Evolutionary conservation across 2,797 vertebrate genomes (phyloP), one percentile per base, ranked within the genome.

Genomic region (Halcyon chelicuti): DNA sequence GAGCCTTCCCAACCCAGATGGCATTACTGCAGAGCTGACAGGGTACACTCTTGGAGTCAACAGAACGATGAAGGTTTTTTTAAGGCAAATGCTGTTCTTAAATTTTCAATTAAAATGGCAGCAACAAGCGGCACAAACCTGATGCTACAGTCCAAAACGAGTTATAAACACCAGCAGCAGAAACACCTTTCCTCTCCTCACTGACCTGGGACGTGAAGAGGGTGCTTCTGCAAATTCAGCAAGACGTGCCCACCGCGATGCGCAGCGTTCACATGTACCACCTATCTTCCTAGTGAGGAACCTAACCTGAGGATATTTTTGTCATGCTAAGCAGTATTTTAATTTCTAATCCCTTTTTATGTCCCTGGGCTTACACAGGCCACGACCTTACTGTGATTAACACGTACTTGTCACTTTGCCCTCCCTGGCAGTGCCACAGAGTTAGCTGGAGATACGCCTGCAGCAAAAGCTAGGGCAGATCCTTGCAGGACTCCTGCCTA

Each of bases 181-280:
- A 42, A 90, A 58, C 80, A 33, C 16, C 25, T 33, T 72, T 86
- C 29, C 40, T 71, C 20, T 89, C 47, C 35, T 79, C 14, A 12
- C 8, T 60, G n/a, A 60, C 28, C 35, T 19, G 29, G 28, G 12
- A 81, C 18, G 8, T 29, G 9, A 12, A 86, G 10, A 1, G 8
- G 6, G 7, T 35, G 57, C 22, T 54, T 42, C 9, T 1, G 8
- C 40, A 20, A 57, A 26, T 68, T 57, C 40, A 81, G 58, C 21
- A 74, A 35, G 74, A 42, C 11, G 9, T 5, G 3, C 12, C 29
- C 9, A 6, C 18, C 2, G 1, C 1, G 1, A 75, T 10, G 26
- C 2, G 2, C 12, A 40, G 19, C 66, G 28, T 21, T 40, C 14
- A 8, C 6, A 5, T 0, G 7, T 21, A 65, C 33, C 31, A 71